A percentile compares a stretch with the other conserved stretches of the same genome.
Conservation (phyloP, 1,140 invertebrate species). For the Eurosta solidaginis region DNA sequence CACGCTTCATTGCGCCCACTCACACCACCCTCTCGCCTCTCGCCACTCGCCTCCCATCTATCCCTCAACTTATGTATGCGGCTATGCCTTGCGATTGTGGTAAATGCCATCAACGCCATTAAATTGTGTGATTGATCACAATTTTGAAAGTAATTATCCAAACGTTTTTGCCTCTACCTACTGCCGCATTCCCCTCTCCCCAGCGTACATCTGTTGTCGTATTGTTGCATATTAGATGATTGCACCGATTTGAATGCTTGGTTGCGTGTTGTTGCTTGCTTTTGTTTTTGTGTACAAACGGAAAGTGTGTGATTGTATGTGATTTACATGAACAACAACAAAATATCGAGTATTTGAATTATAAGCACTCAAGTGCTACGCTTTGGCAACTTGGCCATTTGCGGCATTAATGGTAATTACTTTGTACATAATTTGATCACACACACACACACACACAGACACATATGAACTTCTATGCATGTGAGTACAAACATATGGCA, state of each 20-base stretch:
- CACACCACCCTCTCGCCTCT: too few species aligned
- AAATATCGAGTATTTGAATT: too few species aligned
- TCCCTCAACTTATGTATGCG: too few species aligned
- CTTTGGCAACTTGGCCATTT: conserved; percentile 23
- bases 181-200: not conserved
- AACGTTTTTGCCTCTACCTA: not conserved
- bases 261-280: not conserved
- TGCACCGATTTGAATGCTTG: not conserved
- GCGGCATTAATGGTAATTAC: conserved; percentile 27
- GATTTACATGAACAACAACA: conserved; percentile 5
- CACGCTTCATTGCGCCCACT: not conserved
- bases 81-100: not conserved
- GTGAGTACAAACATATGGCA: not conserved
- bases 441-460: not conserved
- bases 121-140: conserved; percentile 24
- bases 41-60: too few species aligned
- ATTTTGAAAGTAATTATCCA: conserved; percentile 25
- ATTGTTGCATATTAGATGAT: not conserved
- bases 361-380: not conserved
- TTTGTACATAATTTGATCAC: conserved; percentile 3
- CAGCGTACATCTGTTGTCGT: not conserved
- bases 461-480: not conserved
- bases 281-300: conserved; percentile 1
- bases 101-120: conserved; percentile 15
- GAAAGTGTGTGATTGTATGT: conserved; percentile 1